Conservation (phyloP, 2,888 invertebrate genomes). For the Papilio gigon region DNA sequence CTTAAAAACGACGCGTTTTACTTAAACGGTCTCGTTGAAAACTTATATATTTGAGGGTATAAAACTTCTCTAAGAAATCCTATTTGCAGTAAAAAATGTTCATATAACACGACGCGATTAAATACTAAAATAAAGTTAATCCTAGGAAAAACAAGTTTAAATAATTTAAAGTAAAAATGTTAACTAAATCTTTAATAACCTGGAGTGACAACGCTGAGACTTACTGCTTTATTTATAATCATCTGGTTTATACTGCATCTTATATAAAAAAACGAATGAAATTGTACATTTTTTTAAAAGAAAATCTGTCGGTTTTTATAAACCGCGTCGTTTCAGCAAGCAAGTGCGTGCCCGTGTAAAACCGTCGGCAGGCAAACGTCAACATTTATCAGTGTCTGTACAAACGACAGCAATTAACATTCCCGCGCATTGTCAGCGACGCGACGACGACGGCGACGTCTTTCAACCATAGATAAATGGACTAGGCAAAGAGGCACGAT, state of each 20-base stretch:
- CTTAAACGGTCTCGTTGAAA: neutral
- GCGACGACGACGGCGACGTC: conserved; percentile 44
- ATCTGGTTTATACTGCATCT: no score
- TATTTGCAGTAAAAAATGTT: conserved; percentile 13
- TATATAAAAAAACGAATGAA: no score
- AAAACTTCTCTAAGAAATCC: neutral
- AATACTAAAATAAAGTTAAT: neutral
- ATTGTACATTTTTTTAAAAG: no score
- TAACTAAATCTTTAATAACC: no score
- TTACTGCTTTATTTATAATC: no score
- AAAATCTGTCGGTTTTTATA: neutral
- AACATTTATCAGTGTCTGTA: conserved; percentile 79
- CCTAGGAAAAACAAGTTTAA: no score
- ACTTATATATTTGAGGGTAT: conserved; percentile 6
- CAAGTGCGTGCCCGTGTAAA: conserved; percentile 55
- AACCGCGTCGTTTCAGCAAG: conserved; percentile 45
- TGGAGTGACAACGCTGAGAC: no score
- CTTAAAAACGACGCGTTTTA: conserved; percentile 34
- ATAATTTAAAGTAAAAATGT: no score
- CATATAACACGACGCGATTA: neutral
- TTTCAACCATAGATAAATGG: neutral
- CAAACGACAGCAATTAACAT: conserved; percentile 81
- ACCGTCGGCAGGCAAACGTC: conserved; percentile 73
- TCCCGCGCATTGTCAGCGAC: conserved; percentile 70
- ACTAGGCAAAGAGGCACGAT: neutral